Evolutionary conservation across 1,140 invertebrate species (phyloP), one percentile per base, ranked within the genome.

Genomic region (Mylabris phalerata): DNA sequence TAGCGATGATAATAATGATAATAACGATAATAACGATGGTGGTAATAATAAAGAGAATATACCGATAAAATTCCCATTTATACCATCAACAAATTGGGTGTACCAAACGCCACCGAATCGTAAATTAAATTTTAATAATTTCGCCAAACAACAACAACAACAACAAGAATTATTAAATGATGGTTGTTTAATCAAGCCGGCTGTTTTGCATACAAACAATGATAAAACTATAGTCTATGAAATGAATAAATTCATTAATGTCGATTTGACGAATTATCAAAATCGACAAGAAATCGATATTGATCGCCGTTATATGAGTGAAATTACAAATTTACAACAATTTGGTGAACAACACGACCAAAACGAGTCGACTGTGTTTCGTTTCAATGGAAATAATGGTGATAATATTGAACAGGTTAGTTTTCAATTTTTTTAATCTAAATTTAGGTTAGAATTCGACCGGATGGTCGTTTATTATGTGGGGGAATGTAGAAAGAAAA

Each of bases 81-180:
- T 61, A 46, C 57, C 61, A 7, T 25, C 38, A 25, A 46, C 55
- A 10, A 49, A 58, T 11, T 66, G 64, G 64, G 49, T 63, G 0
- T 66, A 46, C n/a, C 42, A 44, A n/a, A 54, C 51, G 10, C 51
- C 51, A n/a, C 51, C 51, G 1, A 54, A 54, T 27, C 24, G 51
- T 0, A 54, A 54, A 54, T 27, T 54, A 3, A 54, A 46, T 13
- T 54, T 38, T n/a, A 45, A 32, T 27, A 25, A 45, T 9, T 11
- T 27, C 1, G 39, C 13, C 9, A 32, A 32, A 32, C 32, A 32
- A 32, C 32, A 32, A 32, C 32, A 32, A 32, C 32, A 32, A 32
- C 32, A 32, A 32, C 7, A 1, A 5, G 32, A 32, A 3, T 5
- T 32, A 7, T 26, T 38, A 5, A 45, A 54, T 10, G 51, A 54